A percentile compares a stretch with the other conserved stretches of the same genome.
Conservation (phyloP, 1,140 invertebrate species). For the Heterodera schachtii region DNA sequence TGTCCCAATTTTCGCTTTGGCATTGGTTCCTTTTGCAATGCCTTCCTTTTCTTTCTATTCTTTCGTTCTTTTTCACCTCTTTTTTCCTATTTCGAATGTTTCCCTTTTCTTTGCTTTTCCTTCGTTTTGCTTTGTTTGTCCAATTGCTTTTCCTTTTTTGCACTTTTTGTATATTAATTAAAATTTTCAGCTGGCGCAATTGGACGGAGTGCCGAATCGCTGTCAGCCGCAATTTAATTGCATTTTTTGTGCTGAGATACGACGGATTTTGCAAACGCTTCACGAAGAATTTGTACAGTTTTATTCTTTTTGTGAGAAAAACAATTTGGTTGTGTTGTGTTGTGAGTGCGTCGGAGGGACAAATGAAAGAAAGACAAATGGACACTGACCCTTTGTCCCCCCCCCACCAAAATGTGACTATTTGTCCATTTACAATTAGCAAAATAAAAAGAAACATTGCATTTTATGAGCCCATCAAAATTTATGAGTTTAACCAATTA, state of each 20-base stretch:
- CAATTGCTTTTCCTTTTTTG: neutral
- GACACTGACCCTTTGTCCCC: too few relatives aligned
- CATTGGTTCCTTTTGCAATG: neutral
- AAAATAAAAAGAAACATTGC: too few relatives aligned
- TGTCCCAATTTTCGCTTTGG: too few relatives aligned
- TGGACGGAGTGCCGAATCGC: slow-evolving; percentile 14
- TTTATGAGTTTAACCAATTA: too few relatives aligned
- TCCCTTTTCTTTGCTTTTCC: neutral
- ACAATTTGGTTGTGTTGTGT: too few relatives aligned
- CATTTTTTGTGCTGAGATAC: neutral
- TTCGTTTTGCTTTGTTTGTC: neutral
- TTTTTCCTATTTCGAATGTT: neutral
- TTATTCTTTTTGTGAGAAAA: too few relatives aligned
- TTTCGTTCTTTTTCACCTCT: neutral
- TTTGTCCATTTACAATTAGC: too few relatives aligned
- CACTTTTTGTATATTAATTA: slow-evolving; percentile 5
- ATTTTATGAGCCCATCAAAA: too few relatives aligned
- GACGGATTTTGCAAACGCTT: neutral
- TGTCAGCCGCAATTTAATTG: slow-evolving; percentile 16
- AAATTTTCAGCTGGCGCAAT: slow-evolving; percentile 18
- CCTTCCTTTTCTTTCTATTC: neutral
- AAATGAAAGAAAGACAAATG: too few relatives aligned
- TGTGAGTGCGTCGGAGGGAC: too few relatives aligned
- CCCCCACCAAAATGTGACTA: too few relatives aligned
- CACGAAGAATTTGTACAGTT: too few relatives aligned